Percentiles rank a stretch among this genome's conserved stretches.
Conservation (phyloP, 2,113 vertebrate genomes). For the Eretmochelys imbricata region DNA sequence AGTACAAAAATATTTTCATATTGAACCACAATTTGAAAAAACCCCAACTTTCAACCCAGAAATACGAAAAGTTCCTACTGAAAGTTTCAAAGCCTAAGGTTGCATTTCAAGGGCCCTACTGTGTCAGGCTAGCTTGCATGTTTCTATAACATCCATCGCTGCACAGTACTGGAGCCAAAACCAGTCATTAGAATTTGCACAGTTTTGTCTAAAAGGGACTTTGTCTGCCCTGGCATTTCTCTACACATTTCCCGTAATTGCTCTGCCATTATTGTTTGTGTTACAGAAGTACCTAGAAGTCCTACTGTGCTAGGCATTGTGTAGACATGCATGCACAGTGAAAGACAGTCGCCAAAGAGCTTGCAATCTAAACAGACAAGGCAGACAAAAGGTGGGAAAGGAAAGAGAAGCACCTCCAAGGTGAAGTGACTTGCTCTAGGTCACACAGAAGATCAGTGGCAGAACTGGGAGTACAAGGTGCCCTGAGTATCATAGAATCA, state of each 20-base stretch:
- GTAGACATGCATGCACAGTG: background rate
- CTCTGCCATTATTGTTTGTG: background rate
- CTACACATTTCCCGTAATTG: background rate
- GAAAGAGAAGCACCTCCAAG: background rate
- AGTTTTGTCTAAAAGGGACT: background rate
- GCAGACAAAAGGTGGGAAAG: background rate
- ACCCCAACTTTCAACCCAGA: accelerated
- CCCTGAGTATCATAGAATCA: background rate
- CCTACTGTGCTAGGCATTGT: background rate
- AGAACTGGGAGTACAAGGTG: background rate
- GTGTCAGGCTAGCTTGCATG: background rate
- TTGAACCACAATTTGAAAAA: background rate
- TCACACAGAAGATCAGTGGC: background rate
- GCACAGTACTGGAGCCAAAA: background rate
- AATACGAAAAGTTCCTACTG: background rate
- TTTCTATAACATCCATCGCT: background rate
- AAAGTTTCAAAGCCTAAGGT: background rate
- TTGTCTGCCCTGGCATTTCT: background rate
- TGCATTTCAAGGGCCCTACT: background rate
- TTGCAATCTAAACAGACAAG: background rate
- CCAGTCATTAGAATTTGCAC: background rate
- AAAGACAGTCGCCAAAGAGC: background rate
- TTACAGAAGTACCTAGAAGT: background rate
- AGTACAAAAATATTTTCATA: background rate
- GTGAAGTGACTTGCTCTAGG: background rate